Base-by-base conservation (phyloP, 2,113 vertebrate genomes). In the Azemiops feae region DNA sequence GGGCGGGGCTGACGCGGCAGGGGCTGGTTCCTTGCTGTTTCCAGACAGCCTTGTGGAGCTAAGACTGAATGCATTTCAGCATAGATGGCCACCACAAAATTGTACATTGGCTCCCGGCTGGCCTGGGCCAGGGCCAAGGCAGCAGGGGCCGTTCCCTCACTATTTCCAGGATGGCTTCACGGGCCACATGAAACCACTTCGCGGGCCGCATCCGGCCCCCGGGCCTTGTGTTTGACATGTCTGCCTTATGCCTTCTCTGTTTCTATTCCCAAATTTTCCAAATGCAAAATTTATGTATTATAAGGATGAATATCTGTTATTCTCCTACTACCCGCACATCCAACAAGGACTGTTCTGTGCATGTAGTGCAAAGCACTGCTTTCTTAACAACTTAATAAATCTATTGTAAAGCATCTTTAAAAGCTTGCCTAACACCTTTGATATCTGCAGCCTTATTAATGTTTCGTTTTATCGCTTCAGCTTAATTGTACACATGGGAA, bases 371-470 rank as follows among this genome's bases (percentile, higher is more conserved):
- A 94, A n/a, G 34, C 58, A 20, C 34, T 92, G 91, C 5, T 57
- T 88, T 94, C 69, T 92, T 60, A 93, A 12, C 64, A 91, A 74
- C 16, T 86, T 81, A 86, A 90, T 92, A 92, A 94, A 93, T 93
- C 85, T 91, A 91, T 50, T 58, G 54, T 57, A 45, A 91, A 85
- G 54, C 64, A 91, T 39, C 34, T 34, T 93, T 50, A 95, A 94
- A 94, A 91, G 27, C 87, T 53, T 92, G 3, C 57, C 57, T 54
- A 92, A 87, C 34, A 96, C 27, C 23, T 88, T 92, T 90, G 43
- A 52, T 81, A 86, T 55, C 91, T 94, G 89, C 89, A 93, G 12
- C 57, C 92, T 92, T 47, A 85, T 93, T 90, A 94, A 93, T 53
- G 89, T 43, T 91, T 93, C 89, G 50, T 88, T 88, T 85, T 94